These are phyloP conservation scores for Pogonophryne albipinna DNA, from an alignment of 2,797 vertebrate species.

Conservation along the genomic window DNA sequence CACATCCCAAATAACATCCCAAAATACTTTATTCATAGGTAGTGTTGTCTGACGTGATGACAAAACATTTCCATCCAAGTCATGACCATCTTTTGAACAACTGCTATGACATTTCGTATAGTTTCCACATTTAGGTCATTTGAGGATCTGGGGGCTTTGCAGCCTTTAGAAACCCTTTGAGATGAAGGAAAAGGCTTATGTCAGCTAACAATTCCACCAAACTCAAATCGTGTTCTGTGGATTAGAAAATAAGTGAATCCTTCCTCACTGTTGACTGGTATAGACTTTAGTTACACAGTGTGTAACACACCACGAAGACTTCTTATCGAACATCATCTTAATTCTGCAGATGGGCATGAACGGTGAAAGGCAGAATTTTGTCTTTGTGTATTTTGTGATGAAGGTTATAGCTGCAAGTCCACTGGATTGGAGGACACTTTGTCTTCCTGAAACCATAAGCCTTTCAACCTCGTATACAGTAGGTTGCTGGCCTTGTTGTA, in stretches of 20 bases:
- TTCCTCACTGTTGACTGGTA: slow-evolving; percentile 42
- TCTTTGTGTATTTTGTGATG: slow-evolving; percentile 32
- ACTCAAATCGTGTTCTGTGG: slow-evolving; percentile 57
- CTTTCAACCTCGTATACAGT: slow-evolving; percentile 26
- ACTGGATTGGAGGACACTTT: slow-evolving; percentile 35
- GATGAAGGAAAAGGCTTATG: slow-evolving; percentile 63
- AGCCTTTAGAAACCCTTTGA: slow-evolving; percentile 63
- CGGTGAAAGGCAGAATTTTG: slow-evolving; percentile 44
- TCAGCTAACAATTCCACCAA: slow-evolving; percentile 61
- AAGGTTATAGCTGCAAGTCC: slow-evolving; percentile 53
- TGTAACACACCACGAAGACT: slow-evolving; percentile 38
- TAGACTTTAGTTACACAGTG: slow-evolving; percentile 34
- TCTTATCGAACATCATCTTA: slow-evolving; percentile 53
- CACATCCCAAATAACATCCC: background rate
- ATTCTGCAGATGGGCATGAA: slow-evolving; percentile 48
- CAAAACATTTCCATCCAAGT: slow-evolving; percentile 3
- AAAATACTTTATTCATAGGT: slow-evolving; percentile 6
- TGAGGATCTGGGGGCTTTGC: slow-evolving; percentile 54
- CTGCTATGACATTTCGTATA: slow-evolving; percentile 29
- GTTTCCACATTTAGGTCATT: slow-evolving; percentile 64
- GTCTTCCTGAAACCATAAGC: slow-evolving; percentile 34
- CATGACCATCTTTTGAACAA: slow-evolving; percentile 15
- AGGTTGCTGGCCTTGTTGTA: slow-evolving; percentile 21
- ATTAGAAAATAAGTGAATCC: slow-evolving; percentile 53
- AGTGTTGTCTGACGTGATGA: slow-evolving; percentile 23